phyloP scores from a whole-genome alignment of 2,113 vertebrate genomes.

The Sinocyclocheilus rhinocerous region DNA sequence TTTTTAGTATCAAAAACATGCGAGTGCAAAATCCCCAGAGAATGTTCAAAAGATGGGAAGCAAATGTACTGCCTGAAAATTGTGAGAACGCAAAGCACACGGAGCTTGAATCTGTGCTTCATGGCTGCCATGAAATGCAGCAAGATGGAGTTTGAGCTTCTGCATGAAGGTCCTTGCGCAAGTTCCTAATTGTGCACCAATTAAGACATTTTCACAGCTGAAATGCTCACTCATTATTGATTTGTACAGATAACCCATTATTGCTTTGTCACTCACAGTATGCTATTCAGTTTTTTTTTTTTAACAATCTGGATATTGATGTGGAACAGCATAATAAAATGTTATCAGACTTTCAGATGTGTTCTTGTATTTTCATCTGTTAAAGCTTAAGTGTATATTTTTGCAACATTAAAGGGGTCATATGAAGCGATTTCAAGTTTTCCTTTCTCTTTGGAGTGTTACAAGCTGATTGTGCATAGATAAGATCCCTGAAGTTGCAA shows the following conservation, averaged over 20 bases:
- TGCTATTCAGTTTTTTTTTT: not conserved
- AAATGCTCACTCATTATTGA: slow-evolving; percentile 3
- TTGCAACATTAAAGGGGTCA: too few species aligned
- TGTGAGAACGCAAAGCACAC: slow-evolving; percentile 46
- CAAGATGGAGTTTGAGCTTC: slow-evolving; percentile 62
- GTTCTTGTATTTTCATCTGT: too few species aligned
- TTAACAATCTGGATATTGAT: not conserved
- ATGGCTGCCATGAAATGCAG: slow-evolving; percentile 67
- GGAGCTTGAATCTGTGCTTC: slow-evolving; percentile 65
- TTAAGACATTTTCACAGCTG: not conserved
- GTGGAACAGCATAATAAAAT: slow-evolving; percentile 8
- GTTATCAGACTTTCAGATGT: not conserved
- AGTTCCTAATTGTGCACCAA: not conserved
- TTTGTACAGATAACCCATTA: not conserved
- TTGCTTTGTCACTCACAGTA: not conserved
- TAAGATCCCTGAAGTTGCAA: too few species aligned
- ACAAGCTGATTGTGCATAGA: too few species aligned
- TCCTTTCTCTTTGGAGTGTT: too few species aligned
- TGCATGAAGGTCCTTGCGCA: slow-evolving; percentile 64
- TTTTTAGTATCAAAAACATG: slow-evolving; percentile 65
- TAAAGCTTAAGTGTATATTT: too few species aligned
- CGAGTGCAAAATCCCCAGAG: slow-evolving; percentile 59
- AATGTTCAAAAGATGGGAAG: slow-evolving; percentile 51
- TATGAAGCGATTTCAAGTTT: too few species aligned
- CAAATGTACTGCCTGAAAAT: slow-evolving; percentile 70